These are phyloP conservation scores for Tridacna crocea DNA, from an alignment of 2,888 invertebrate genomes.

Conservation along the genomic window DNA sequence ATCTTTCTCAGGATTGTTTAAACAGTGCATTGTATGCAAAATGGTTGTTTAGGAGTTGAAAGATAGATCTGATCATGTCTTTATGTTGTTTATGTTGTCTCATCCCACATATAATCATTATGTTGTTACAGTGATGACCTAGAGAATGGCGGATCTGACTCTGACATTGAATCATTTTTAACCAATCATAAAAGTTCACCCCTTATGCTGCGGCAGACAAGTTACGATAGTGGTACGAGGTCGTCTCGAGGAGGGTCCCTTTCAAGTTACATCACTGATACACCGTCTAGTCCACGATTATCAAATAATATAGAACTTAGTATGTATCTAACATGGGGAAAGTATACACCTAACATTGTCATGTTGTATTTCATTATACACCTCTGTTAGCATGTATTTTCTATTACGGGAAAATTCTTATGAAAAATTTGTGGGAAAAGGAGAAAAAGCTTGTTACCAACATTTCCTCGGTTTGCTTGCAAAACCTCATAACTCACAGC, in stretches of 20 bases:
- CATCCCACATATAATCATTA: conserved; percentile 22
- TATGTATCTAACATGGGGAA: conserved; percentile 48
- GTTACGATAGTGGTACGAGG: conserved; percentile 47
- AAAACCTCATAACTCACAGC: not conserved
- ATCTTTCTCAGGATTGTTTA: not conserved
- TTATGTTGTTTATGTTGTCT: not conserved
- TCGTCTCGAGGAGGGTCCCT: conserved; percentile 50
- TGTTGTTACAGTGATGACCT: conserved; percentile 50
- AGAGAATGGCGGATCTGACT: conserved; percentile 90
- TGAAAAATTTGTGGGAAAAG: not conserved
- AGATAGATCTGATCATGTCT: not conserved
- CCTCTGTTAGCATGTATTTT: not conserved
- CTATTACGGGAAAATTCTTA: not conserved
- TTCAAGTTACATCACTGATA: conserved; percentile 53
- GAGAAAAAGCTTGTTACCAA: not conserved
- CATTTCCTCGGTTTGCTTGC: not conserved
- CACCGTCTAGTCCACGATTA: conserved; percentile 58
- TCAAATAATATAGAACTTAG: conserved; percentile 57
- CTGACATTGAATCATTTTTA: conserved; percentile 84
- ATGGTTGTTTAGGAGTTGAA: not conserved
- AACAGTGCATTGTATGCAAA: not conserved
- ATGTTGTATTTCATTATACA: not conserved
- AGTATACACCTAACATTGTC: not conserved
- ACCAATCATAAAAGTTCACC: conserved; percentile 64
- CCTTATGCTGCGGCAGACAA: conserved; percentile 47